A percentile compares a stretch with the other conserved stretches of the same genome.
Evolutionary conservation across 2,888 invertebrate genomes (phyloP).

Genomic region (Mythimna lalbum): DNA sequence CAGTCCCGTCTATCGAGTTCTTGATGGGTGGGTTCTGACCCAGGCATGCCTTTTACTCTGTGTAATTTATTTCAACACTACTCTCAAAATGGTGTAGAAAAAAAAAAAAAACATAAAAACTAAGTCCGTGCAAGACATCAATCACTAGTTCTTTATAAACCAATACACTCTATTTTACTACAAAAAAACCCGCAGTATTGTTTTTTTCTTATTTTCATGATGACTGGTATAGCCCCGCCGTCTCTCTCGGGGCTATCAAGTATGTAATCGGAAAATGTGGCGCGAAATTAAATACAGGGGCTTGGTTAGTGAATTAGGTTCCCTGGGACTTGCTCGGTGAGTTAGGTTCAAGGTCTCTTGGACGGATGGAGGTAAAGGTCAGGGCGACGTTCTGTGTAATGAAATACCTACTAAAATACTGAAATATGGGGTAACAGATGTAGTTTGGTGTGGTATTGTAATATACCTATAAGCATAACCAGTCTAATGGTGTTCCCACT

Average conservation of each 20-base stretch:
- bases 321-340: conserved; percentile 26
- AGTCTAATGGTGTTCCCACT: too few species aligned
- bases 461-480: too few species aligned
- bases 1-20: too few species aligned
- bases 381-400: neutral
- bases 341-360: conserved; percentile 24
- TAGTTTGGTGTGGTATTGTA: neutral
- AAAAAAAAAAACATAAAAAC: too few species aligned
- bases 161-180: too few species aligned
- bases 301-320: conserved; percentile 8
- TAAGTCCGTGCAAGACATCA: too few species aligned
- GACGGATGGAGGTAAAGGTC: neutral
- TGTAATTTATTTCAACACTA: too few species aligned
- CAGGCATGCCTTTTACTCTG: too few species aligned
- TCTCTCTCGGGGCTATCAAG: conserved; percentile 24
- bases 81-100: too few species aligned
- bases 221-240: conserved; percentile 7
- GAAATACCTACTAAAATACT: neutral
- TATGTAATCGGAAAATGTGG: conserved; percentile 57
- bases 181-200: neutral
- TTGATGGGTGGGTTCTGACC: too few species aligned
- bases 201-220: neutral
- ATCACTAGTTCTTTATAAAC: too few species aligned
- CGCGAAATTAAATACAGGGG: conserved; percentile 54
- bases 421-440: neutral